Evolutionary conservation across 23 tunicate genomes (phyloP).

Genomic region (Trididemnum nubilum): DNA sequence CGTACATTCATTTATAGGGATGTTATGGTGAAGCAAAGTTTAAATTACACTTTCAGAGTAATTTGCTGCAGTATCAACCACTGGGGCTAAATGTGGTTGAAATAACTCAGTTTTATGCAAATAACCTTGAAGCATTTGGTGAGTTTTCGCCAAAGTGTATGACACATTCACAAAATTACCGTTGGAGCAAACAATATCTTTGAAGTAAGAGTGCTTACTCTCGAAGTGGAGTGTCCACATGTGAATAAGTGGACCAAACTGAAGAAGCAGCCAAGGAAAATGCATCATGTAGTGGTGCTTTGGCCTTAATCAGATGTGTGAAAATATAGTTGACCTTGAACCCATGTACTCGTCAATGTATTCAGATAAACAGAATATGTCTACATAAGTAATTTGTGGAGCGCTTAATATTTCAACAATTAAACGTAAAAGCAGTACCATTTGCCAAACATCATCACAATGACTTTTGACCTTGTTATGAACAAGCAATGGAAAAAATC

Average conservation of each 20-base stretch:
- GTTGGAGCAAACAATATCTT: neutral
- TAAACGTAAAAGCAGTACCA: slow-evolving; percentile 2
- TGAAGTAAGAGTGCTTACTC: slow-evolving; percentile 57
- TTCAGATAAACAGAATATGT: neutral
- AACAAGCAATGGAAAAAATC: slow-evolving; percentile 53
- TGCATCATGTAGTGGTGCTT: slow-evolving; percentile 61
- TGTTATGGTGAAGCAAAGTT: too few relatives aligned
- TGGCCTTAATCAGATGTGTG: slow-evolving; percentile 31
- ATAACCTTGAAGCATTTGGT: slow-evolving; percentile 41
- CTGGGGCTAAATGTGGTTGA: too few relatives aligned
- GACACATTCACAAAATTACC: slow-evolving; percentile 49
- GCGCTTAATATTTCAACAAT: slow-evolving; percentile 29
- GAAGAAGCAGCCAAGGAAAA: slow-evolving; percentile 36
- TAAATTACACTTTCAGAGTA: too few relatives aligned
- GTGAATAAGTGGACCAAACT: slow-evolving; percentile 56
- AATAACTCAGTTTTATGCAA: neutral
- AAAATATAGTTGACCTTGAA: neutral
- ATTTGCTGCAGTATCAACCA: too few relatives aligned
- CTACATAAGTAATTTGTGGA: neutral
- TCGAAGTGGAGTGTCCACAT: slow-evolving; percentile 63
- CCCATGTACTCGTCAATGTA: slow-evolving; percentile 24
- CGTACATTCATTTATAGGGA: too few relatives aligned
- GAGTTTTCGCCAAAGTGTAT: slow-evolving; percentile 30
- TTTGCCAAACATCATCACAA: slow-evolving; percentile 39
- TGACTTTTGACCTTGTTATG: neutral